Percentiles rank a stretch among this genome's conserved stretches.
Conservation (phyloP, 2,888 invertebrate genomes). For the Iphiclides podalirius region DNA sequence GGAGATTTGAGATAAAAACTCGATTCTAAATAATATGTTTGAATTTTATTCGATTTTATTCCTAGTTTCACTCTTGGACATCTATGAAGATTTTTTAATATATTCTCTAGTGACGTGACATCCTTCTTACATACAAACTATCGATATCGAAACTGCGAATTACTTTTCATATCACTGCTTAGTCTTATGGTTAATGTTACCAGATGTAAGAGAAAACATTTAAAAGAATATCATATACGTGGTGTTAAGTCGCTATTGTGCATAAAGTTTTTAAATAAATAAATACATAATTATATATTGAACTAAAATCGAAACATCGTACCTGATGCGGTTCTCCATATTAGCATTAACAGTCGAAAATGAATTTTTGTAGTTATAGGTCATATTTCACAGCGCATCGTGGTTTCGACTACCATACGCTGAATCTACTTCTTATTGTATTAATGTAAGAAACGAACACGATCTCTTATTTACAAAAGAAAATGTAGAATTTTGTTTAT, state of each 20-base stretch:
- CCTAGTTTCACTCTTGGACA: no score
- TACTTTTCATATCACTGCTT: background rate
- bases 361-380: slow-evolving; percentile 25
- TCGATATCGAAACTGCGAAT: background rate
- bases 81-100: no score
- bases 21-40: no score
- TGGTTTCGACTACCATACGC: slow-evolving; percentile 3
- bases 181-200: slow-evolving; percentile 1
- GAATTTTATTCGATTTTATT: no score
- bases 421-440: slow-evolving; percentile 34
- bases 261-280: no score
- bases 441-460: slow-evolving; percentile 27
- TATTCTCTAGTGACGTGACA: background rate
- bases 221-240: background rate
- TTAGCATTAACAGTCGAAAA: slow-evolving; percentile 15
- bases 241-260: no score
- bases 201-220: background rate
- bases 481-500: slow-evolving; percentile 18
- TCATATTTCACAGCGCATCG: slow-evolving; percentile 21
- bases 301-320: slow-evolving; percentile 31
- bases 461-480: slow-evolving; percentile 31
- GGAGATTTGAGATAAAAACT: no score
- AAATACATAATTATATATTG: no score
- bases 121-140: no score
- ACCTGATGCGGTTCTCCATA: slow-evolving; percentile 39